Evolutionary conservation across 2,797 vertebrate species (phyloP).

Genomic region (Emys orbicularis): DNA sequence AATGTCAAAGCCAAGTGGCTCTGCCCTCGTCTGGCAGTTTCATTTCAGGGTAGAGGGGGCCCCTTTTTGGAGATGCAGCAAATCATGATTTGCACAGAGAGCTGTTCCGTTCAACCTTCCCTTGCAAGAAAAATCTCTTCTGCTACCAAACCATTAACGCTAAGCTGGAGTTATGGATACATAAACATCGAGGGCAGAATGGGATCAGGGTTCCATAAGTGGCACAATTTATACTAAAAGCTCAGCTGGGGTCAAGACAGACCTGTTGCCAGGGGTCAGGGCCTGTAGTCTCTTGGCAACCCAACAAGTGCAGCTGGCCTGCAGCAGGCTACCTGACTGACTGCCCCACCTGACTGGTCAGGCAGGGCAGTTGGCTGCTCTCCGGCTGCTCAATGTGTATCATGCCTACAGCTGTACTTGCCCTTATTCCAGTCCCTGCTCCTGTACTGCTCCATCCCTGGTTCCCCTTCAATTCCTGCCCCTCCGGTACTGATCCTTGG

Average conservation of each 20-base stretch:
- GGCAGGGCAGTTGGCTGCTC: no score
- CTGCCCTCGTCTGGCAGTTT: neutral
- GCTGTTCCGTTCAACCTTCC: neutral
- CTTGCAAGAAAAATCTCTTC: neutral
- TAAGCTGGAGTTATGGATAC: neutral
- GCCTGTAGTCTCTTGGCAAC: no score
- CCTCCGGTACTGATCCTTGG: no score
- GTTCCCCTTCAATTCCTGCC: no score
- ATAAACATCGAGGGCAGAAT: neutral
- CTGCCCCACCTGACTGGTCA: no score
- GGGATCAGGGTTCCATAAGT: neutral
- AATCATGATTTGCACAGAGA: neutral
- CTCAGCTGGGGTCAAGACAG: slow-evolving; percentile 22
- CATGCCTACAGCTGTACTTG: no score
- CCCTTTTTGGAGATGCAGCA: neutral
- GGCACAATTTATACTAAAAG: neutral
- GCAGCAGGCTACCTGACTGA: no score
- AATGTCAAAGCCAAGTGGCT: neutral
- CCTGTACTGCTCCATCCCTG: no score
- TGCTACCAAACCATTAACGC: rapidly evolving
- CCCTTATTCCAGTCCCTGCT: no score
- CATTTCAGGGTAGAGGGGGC: neutral
- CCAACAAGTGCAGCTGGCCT: no score
- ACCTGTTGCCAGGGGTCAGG: neutral
- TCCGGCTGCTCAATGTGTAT: no score